Percentiles rank a stretch among this genome's conserved stretches.
These are phyloP conservation scores for Arrhopalites spinosus DNA, from an alignment of 2,888 invertebrate genomes.

Conservation along the genomic window DNA sequence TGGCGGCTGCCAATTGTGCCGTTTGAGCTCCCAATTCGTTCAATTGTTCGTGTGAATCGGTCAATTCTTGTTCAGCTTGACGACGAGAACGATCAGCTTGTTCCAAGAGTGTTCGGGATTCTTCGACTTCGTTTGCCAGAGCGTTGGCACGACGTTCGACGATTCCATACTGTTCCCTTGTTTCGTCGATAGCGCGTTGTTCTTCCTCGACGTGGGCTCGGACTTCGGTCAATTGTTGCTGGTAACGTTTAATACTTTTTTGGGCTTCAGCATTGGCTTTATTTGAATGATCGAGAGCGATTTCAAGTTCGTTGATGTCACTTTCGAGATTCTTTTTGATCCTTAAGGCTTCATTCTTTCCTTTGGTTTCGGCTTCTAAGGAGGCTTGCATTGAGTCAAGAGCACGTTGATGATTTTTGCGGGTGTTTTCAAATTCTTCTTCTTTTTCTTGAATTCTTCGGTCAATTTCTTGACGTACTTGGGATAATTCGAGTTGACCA, in stretches of 20 bases:
- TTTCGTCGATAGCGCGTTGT: slow-evolving; percentile 96
- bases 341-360: slow-evolving; percentile 98
- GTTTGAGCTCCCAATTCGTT: slow-evolving; percentile 95
- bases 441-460: slow-evolving; percentile 99
- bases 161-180: slow-evolving; percentile 95
- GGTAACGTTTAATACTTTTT: slow-evolving; percentile 98
- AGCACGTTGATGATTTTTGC: slow-evolving; percentile 99
- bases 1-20: slow-evolving; percentile 92
- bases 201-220: slow-evolving; percentile 97
- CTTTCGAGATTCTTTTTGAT: slow-evolving; percentile 99
- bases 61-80: slow-evolving; percentile 96
- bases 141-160: slow-evolving; percentile 97
- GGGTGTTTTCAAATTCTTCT: slow-evolving; percentile 99
- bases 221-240: slow-evolving; percentile 95
- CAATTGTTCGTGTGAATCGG: slow-evolving; percentile 97
- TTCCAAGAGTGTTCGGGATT: slow-evolving; percentile 94
- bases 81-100: slow-evolving; percentile 98
- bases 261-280: slow-evolving; percentile 95
- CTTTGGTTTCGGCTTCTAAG: slow-evolving; percentile 98
- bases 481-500: slow-evolving; percentile 95
- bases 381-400: slow-evolving; percentile 99
- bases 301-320: slow-evolving; percentile 99
- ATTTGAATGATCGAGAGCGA: slow-evolving; percentile 98
- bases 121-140: slow-evolving; percentile 97
- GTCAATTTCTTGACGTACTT: slow-evolving; percentile 99